Base-by-base conservation (phyloP, 2,888 invertebrate genomes). In the Pharmacophagus antenor region DNA sequence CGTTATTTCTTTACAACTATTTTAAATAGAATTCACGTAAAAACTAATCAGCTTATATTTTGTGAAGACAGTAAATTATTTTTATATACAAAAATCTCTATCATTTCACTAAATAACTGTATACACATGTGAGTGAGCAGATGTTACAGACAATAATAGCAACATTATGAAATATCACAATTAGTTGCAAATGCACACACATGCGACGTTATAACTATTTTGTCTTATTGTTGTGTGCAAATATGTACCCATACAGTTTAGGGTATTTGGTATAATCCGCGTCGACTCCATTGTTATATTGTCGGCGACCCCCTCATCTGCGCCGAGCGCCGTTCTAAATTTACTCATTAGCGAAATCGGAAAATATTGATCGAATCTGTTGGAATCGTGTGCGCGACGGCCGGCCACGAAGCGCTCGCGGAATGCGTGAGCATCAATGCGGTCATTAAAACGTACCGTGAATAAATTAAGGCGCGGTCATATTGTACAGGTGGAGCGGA, bases 181-280 rank as follows among this genome's bases (percentile, higher is more conserved):
- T 90, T 90, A 90, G 89, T 90, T 86, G 84, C 87, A 81, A 89
- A 86, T 80, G 75, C 77, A 75, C 88, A 75, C 88, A 86, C 88
- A 89, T 88, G 87, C 75, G 88, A 85, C 87, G 86, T 83, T 87
- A 85, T 85, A 84, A 83, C 82, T 84, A 86, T 85, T 85, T 85
- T 84, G 85, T 85, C 84, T 85, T 84, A 88, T 89, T 89, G 88
- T 90, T 85, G 71, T 67, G 70, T 74, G 73, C 77, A 83, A 86
- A 85, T 88, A 88, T 88, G 85, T 85, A 88, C 85, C 88, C 85
- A 86, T 85, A 89, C 84, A 84, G 86, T 89, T 88, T 86, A 75
- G 87, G 85, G 87, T 87, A 86, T 88, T 85, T 81, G 86, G 81
- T 85, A 87, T 88, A 89, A 90, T 89, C 89, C 88, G 72, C 81